phyloP scores from a whole-genome alignment of 1,140 invertebrate genomes.

The Drosophila leontia region DNA sequence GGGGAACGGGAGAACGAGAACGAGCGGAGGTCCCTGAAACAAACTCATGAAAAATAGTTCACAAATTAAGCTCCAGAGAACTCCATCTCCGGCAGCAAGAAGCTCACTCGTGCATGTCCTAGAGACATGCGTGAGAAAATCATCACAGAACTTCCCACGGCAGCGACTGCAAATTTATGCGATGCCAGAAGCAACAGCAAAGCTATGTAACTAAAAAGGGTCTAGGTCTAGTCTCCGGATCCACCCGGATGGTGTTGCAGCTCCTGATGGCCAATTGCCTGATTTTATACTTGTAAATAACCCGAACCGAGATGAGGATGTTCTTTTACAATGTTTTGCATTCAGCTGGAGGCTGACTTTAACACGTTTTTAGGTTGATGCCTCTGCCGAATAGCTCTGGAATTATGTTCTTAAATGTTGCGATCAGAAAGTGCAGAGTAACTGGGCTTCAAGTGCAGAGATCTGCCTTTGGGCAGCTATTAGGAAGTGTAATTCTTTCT shows the following conservation, averaged over 20 bases:
- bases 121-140: constrained; percentile 84
- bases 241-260: background rate
- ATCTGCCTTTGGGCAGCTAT: background rate
- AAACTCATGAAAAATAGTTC: constrained; percentile 76
- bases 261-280: constrained; percentile 36
- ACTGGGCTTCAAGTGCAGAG: background rate
- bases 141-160: constrained; percentile 75
- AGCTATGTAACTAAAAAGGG: constrained; percentile 8
- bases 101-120: constrained; percentile 81
- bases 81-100: constrained; percentile 21
- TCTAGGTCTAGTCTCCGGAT: background rate
- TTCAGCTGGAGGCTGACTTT: constrained; percentile 23
- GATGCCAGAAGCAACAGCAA: constrained; percentile 47
- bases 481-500: background rate
- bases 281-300: constrained; percentile 48
- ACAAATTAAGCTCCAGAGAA: constrained; percentile 52
- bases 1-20: constrained; percentile 21
- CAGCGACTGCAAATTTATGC: constrained; percentile 64
- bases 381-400: constrained; percentile 3
- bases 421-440: constrained; percentile 19
- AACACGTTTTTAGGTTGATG: constrained; percentile 40
- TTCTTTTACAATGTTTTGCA: constrained; percentile 24
- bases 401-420: constrained; percentile 41
- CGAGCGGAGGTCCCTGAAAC: constrained; percentile 39
- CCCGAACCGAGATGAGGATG: constrained; percentile 30